A percentile compares a stretch with the other conserved stretches of the same genome.
Conservation (phyloP, 2,888 invertebrate genomes). For the Microctonus brassicae region DNA sequence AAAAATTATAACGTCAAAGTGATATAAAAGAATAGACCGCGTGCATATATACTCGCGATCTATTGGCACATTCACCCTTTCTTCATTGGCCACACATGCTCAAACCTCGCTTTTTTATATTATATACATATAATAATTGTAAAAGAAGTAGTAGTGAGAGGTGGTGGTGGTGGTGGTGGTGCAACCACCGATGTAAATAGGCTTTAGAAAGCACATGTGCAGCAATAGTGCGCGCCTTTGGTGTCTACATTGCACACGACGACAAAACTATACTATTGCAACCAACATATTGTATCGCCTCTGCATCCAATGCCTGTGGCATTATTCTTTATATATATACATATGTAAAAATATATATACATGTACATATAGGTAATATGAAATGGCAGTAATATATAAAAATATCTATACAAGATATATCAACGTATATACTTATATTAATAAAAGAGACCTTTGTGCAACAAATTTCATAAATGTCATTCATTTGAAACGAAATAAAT, state of each 20-base stretch:
- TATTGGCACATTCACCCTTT: slow-evolving; percentile 49
- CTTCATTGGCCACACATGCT: slow-evolving; percentile 41
- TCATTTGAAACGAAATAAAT: slow-evolving; percentile 4
- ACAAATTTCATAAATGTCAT: slow-evolving; percentile 9
- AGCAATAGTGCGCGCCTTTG: slow-evolving; percentile 35
- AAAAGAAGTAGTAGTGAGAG: too few species aligned
- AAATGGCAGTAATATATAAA: background rate
- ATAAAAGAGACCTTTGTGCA: background rate
- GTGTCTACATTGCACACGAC: background rate
- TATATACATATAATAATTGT: slow-evolving; percentile 1
- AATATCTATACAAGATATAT: background rate
- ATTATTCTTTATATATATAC: background rate
- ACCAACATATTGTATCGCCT: background rate
- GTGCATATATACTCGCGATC: too few species aligned
- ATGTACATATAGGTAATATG: background rate
- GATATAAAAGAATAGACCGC: slow-evolving; percentile 21
- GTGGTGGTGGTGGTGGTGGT: slow-evolving; percentile 39
- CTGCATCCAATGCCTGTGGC: background rate
- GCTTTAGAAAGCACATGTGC: slow-evolving; percentile 50
- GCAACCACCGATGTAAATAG: slow-evolving; percentile 45
- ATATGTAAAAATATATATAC: too few species aligned
- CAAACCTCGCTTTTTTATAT: slow-evolving; percentile 35
- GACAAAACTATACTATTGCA: background rate
- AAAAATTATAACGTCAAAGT: background rate
- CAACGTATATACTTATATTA: background rate